Base-by-base conservation (phyloP, 2,888 invertebrate species). In the Gymnocheta viridis region DNA sequence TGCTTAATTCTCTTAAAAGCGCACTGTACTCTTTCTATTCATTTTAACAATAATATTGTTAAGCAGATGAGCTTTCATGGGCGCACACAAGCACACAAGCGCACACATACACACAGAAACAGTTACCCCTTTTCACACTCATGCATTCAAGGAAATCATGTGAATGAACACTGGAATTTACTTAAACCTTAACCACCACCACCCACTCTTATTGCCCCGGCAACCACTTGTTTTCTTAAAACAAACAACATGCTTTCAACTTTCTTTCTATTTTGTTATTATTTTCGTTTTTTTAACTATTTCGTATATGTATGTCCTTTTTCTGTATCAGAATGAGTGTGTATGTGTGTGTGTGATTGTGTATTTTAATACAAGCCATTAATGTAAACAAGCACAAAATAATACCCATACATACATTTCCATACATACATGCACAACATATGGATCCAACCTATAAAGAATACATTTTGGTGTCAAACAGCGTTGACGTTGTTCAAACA, bases 211-310 rank as follows among this genome's bases (percentile, higher is more conserved):
- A 84, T 84, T 84, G 54, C 90, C 91, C 90, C 89, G 89, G 89
- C 90, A 91, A 90, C 90, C 91, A 91, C 91, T 90, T 91, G 91
- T 91, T 90, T 90, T 91, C 87, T 87, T 86, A 87, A 88, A 89
- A 90, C 89, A 88, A 90, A 90, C 88, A 90, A 89, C 85, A 78
- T 81, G 84, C 77, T 70, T 69, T 80, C 51, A 60, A 70, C 74
- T 44, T 74, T 62, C 74, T 60, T 82, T 51, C 29, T n/a, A 70
- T 62, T 78, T 69, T 77, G 44, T 51, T 74, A 62, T 76, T 73
- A 19, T 17, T 56, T 17, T 56, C 22, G 32, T 78, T 69, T 72
- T 44, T 32, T 69, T 70, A 10, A 17, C 29, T 41, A 22, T 60
- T 27, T 51, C 67, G 56, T 73, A 56, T 35, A 54, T 72, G 64